phyloP scores from a whole-genome alignment of 2,797 vertebrate genomes.

The Enteromius treurensis region DNA sequence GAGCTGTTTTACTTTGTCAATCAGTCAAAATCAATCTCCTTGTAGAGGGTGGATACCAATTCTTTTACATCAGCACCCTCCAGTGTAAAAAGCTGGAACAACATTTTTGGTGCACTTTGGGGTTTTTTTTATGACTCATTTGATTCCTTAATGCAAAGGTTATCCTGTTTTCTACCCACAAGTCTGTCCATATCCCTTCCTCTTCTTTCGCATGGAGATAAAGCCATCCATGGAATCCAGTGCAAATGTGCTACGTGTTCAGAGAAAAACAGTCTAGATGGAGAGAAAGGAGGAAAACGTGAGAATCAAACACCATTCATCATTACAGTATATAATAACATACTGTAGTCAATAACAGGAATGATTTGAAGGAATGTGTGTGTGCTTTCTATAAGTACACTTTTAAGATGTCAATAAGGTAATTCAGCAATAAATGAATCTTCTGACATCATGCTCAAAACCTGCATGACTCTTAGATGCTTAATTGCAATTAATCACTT shows the following conservation, averaged over 20 bases:
- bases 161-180: conserved; percentile 24
- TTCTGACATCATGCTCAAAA: neutral
- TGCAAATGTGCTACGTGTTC: conserved; percentile 50
- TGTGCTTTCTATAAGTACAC: neutral
- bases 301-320: neutral
- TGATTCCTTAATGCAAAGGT: conserved; percentile 11
- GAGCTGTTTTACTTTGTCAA: conserved; percentile 1
- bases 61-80: conserved; percentile 54
- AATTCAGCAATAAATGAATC: neutral
- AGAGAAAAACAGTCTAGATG: conserved; percentile 49
- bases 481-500: too few relatives aligned
- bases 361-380: neutral
- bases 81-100: conserved; percentile 49
- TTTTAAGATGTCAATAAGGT: neutral
- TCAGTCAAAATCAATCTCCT: neutral
- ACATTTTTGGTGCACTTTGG: conserved; percentile 26
- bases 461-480: neutral
- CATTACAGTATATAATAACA: neutral
- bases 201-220: conserved; percentile 45
- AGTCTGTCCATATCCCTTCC: conserved; percentile 36
- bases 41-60: neutral
- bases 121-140: neutral
- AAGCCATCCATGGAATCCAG: conserved; percentile 44
- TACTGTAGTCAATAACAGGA: neutral
- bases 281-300: neutral